phyloP scores from a whole-genome alignment of 92 coral and sea anemone genomes.

The Bergia puertoricense region DNA sequence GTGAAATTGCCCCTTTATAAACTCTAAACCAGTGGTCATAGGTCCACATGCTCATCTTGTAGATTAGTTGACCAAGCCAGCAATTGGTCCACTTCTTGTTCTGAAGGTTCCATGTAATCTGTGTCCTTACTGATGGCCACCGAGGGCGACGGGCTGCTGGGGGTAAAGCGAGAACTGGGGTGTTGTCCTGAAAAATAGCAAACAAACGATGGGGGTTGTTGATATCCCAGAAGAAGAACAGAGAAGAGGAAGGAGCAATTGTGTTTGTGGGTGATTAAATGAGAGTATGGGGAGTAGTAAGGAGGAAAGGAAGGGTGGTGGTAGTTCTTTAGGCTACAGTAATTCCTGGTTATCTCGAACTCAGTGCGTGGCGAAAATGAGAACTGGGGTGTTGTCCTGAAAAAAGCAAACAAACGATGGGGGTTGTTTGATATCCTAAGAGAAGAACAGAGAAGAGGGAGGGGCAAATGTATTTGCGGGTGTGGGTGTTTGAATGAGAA shows the following conservation, averaged over 20 bases:
- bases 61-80: slow-evolving; percentile 79
- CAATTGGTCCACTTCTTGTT: slow-evolving; percentile 79
- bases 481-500: too few species aligned
- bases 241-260: too few species aligned
- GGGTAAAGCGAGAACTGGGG: slow-evolving; percentile 35
- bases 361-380: background rate
- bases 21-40: background rate
- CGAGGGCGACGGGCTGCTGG: slow-evolving; percentile 59
- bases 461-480: too few species aligned
- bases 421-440: background rate
- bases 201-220: background rate
- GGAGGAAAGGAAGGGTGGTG: too few species aligned
- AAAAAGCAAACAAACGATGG: background rate
- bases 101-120: slow-evolving; percentile 75
- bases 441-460: background rate
- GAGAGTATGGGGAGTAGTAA: too few species aligned
- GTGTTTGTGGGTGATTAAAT: too few species aligned
- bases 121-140: slow-evolving; percentile 33
- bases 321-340: too few species aligned
- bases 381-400: slow-evolving; percentile 35
- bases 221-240: background rate
- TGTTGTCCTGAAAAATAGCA: background rate
- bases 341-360: too few species aligned
- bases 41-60: slow-evolving; percentile 29
- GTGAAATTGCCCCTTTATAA: too few species aligned